These are phyloP conservation scores for Pontoporia blainvillei DNA, from an alignment of 2,113 vertebrate genomes.

Conservation along the genomic window DNA sequence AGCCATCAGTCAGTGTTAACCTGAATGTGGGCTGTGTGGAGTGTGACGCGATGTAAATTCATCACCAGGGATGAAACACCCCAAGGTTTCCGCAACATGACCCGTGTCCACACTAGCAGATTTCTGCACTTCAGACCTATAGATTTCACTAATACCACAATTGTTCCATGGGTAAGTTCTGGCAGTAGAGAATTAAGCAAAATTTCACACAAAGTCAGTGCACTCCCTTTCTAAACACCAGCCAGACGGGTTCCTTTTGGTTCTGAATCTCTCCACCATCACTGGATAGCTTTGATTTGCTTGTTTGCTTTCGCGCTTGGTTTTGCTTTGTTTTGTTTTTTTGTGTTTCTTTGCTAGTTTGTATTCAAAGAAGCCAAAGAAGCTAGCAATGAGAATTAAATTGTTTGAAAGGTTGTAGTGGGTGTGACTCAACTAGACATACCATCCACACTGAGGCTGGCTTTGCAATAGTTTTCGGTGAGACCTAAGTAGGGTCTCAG, in stretches of 20 bases:
- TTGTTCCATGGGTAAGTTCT: background rate
- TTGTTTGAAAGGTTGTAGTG: background rate
- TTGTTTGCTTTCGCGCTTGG: background rate
- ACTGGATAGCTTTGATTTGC: background rate
- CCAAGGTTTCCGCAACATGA: background rate
- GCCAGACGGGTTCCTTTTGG: accelerated
- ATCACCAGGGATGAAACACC: background rate
- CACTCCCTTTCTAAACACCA: background rate
- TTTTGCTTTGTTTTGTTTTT: too few relatives aligned
- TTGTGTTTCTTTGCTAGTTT: background rate
- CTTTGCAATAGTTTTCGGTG: background rate
- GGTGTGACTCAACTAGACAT: background rate
- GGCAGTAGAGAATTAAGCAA: background rate
- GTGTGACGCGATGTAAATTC: too few relatives aligned
- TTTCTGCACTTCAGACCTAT: background rate
- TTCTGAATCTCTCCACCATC: background rate
- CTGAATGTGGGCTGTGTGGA: too few relatives aligned
- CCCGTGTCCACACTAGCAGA: background rate
- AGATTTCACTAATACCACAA: background rate
- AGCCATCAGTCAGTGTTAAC: background rate
- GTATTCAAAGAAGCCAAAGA: background rate
- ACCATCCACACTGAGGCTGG: background rate
- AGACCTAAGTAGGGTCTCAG: background rate
- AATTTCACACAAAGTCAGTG: background rate
- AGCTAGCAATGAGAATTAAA: background rate